phyloP scores from a whole-genome alignment of 92 coral and sea anemone genomes.

The Siderastrea radians region DNA sequence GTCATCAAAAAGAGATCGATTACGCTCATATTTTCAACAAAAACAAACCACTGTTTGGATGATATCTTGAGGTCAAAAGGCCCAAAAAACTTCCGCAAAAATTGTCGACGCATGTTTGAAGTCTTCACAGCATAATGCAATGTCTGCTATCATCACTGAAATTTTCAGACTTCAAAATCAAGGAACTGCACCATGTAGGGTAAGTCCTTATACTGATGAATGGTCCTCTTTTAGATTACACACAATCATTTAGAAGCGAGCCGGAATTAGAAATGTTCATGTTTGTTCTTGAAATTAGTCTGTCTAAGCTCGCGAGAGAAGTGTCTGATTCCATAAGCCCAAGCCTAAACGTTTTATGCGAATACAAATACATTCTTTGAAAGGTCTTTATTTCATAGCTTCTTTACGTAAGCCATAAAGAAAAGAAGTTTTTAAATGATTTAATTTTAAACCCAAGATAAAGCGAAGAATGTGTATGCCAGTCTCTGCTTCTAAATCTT shows the following conservation, averaged over 20 bases:
- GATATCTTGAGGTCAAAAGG: slow-evolving; percentile 15
- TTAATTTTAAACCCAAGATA: background rate
- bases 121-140: background rate
- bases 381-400: background rate
- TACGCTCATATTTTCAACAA: background rate
- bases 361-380: background rate
- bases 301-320: background rate
- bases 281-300: background rate
- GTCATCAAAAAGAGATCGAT: background rate
- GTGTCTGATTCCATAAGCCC: background rate
- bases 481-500: background rate
- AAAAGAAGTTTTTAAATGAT: no score
- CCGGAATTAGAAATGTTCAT: background rate
- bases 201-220: background rate
- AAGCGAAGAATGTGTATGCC: background rate
- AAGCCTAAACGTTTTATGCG: no score
- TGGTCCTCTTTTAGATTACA: background rate
- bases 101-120: background rate
- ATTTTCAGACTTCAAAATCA: background rate
- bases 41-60: background rate
- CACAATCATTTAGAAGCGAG: background rate
- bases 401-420: no score
- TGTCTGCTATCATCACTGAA: slow-evolving; percentile 45
- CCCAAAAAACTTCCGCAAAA: background rate
- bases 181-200: slow-evolving; percentile 6